Conservation (phyloP, 2,888 invertebrate genomes). For the Ditula angustiorana region DNA sequence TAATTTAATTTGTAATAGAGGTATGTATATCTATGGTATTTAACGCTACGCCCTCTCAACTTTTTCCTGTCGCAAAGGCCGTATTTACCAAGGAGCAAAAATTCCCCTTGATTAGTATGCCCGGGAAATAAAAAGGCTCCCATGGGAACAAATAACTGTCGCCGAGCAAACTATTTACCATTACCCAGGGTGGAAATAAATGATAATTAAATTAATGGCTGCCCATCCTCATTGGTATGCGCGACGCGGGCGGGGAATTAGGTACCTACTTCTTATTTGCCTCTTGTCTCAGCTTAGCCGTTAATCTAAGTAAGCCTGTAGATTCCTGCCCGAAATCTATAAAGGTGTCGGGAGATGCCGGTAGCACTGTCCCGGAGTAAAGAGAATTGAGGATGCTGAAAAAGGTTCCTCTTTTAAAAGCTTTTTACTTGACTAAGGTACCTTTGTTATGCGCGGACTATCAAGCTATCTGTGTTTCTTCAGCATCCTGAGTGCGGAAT, state of each 20-base stretch:
- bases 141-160: slow-evolving; percentile 36
- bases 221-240: slow-evolving; percentile 35
- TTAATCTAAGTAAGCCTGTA: slow-evolving; percentile 29
- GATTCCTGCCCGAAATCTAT: slow-evolving; percentile 9
- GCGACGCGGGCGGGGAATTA: slow-evolving; percentile 28
- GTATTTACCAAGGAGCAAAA: slow-evolving; percentile 12
- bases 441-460: background rate
- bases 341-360: slow-evolving; percentile 1
- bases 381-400: background rate
- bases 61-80: background rate
- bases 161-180: slow-evolving; percentile 35
- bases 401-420: background rate
- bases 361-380: background rate
- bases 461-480: background rate
- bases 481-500: background rate
- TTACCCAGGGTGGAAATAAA: slow-evolving; percentile 27
- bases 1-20: no score
- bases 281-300: slow-evolving; percentile 30
- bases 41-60: background rate
- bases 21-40: background rate
- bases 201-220: slow-evolving; percentile 38
- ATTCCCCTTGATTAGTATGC: slow-evolving; percentile 28
- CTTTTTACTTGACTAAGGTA: background rate
- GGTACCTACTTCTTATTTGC: slow-evolving; percentile 36
- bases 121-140: slow-evolving; percentile 28